phyloP scores from a whole-genome alignment of 2,113 vertebrate species.

The Acanthisitta chloris region DNA sequence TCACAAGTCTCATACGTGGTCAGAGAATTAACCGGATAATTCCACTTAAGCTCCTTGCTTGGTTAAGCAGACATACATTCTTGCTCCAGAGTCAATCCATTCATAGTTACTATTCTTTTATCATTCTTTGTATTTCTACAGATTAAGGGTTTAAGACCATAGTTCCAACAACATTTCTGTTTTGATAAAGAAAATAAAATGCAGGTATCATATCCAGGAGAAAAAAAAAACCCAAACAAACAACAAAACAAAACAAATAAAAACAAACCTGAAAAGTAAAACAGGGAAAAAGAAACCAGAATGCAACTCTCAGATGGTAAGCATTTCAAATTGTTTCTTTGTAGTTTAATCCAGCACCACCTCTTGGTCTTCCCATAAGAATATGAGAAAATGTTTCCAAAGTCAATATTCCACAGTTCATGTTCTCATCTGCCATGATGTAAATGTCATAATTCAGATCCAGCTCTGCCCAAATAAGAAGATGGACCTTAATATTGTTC shows the following conservation, averaged over 20 bases:
- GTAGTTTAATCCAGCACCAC: background rate
- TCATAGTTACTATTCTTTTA: background rate
- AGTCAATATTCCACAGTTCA: background rate
- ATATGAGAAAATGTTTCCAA: background rate
- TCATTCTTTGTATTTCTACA: background rate
- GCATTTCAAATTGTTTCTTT: background rate
- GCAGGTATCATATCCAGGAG: background rate
- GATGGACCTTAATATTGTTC: background rate
- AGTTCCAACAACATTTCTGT: background rate
- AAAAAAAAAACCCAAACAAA: background rate
- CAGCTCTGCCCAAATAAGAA: background rate
- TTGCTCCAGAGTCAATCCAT: background rate
- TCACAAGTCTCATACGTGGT: background rate
- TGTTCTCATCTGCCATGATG: background rate
- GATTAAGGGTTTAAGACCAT: background rate
- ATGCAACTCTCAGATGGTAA: background rate
- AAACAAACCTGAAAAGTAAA: background rate
- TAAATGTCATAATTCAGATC: constrained; percentile 7
- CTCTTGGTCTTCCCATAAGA: background rate
- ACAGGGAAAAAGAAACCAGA: background rate
- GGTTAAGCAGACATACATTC: background rate
- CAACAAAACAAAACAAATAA: background rate
- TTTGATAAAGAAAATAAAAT: background rate
- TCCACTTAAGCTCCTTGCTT: background rate
- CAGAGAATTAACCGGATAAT: constrained; percentile 39